These are phyloP conservation scores for Chondrilla cf. caribensis DNA, from an alignment of 37 sponge, comb jelly and placozoan genomes.

Conservation along the genomic window DNA sequence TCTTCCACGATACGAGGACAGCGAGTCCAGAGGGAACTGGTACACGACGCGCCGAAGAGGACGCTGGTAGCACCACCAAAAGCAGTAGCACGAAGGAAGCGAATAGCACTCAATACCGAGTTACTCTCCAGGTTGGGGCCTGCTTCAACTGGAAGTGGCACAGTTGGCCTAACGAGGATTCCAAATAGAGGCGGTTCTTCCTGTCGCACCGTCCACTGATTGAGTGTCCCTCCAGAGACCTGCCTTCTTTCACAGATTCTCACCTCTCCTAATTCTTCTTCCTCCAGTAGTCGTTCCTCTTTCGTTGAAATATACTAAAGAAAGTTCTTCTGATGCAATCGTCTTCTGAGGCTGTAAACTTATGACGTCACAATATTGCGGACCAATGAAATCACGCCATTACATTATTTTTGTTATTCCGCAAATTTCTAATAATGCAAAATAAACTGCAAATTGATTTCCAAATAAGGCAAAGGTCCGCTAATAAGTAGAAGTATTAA, in stretches of 20 bases:
- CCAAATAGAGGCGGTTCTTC: too few relatives aligned
- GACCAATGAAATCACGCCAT: conserved; percentile 1
- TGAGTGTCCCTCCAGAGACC: background rate
- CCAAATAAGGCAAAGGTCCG: background rate
- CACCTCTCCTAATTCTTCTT: background rate
- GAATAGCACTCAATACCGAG: too few relatives aligned
- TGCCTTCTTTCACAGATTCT: background rate
- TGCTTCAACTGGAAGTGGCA: too few relatives aligned
- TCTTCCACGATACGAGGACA: too few relatives aligned
- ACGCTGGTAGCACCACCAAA: too few relatives aligned
- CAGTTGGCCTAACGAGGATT: too few relatives aligned
- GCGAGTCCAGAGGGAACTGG: too few relatives aligned
- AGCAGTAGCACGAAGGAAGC: too few relatives aligned
- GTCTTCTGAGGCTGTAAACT: background rate
- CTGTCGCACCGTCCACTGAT: too few relatives aligned
- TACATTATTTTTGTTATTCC: background rate
- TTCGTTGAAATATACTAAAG: background rate
- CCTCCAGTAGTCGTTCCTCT: background rate
- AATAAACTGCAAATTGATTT: background rate
- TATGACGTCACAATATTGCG: background rate
- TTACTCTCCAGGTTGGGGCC: too few relatives aligned
- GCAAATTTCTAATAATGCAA: background rate
- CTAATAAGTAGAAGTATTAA: too few relatives aligned
- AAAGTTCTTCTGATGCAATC: conserved; percentile 22
- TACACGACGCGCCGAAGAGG: too few relatives aligned